Conservation (phyloP, 2,797 vertebrate species). For the Enoplosus armatus region DNA sequence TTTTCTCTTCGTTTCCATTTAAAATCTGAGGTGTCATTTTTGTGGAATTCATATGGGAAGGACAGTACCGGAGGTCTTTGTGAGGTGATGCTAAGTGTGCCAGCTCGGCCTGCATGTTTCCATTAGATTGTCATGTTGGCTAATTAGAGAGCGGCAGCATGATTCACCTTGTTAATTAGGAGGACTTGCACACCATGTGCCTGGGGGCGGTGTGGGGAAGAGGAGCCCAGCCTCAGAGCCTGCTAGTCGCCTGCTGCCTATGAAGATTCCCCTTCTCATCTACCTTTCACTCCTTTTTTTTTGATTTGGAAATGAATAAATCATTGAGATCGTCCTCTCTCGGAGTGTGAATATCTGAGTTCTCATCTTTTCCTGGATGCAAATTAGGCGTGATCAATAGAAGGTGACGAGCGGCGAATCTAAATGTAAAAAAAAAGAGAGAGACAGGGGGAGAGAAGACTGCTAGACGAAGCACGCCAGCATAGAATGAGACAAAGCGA, state of each 20-base stretch:
- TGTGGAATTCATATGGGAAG: slow-evolving; percentile 66
- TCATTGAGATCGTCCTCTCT: slow-evolving; percentile 95
- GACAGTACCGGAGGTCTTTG: slow-evolving; percentile 81
- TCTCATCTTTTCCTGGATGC: slow-evolving; percentile 95
- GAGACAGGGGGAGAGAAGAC: slow-evolving; percentile 72
- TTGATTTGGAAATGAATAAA: slow-evolving; percentile 99
- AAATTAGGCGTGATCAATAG: slow-evolving; percentile 99
- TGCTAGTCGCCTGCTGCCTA: slow-evolving; percentile 92
- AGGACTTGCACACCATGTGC: slow-evolving; percentile 96
- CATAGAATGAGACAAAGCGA: slow-evolving; percentile 79
- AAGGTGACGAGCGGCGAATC: slow-evolving; percentile 88
- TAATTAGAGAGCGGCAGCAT: slow-evolving; percentile 99
- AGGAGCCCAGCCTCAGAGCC: slow-evolving; percentile 93
- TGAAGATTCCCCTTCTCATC: slow-evolving; percentile 98
- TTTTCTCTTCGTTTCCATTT: slow-evolving; percentile 49
- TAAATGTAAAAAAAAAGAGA: slow-evolving; percentile 83
- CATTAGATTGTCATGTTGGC: slow-evolving; percentile 98
- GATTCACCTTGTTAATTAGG: slow-evolving; percentile 99
- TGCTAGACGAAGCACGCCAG: slow-evolving; percentile 77
- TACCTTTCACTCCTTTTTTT: slow-evolving; percentile 89
- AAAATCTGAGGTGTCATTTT: slow-evolving; percentile 69
- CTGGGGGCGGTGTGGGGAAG: slow-evolving; percentile 86
- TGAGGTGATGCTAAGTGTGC: slow-evolving; percentile 89
- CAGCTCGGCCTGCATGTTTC: slow-evolving; percentile 92
- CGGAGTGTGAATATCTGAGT: slow-evolving; percentile 94